Conservation (phyloP, 2,888 invertebrate genomes). For the Xanthorhoe designata region DNA sequence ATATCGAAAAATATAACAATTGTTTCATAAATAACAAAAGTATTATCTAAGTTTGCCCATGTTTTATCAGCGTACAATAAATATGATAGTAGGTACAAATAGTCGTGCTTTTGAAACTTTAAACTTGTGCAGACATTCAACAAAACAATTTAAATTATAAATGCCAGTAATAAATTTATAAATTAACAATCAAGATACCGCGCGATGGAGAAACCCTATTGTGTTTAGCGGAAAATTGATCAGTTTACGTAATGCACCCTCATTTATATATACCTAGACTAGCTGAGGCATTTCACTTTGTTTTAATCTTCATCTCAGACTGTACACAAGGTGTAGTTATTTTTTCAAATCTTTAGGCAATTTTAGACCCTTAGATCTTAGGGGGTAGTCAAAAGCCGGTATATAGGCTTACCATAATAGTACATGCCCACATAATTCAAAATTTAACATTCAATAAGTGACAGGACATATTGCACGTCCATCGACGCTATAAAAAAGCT, state of each 20-base stretch:
- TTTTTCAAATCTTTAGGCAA: no score
- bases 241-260: constrained; percentile 25
- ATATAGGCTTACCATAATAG: no score
- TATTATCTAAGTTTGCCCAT: no score
- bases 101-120: neutral
- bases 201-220: constrained; percentile 28
- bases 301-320: neutral
- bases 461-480: no score
- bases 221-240: constrained; percentile 30
- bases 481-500: no score
- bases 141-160: constrained; percentile 22
- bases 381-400: no score
- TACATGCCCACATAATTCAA: no score
- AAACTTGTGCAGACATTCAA: constrained; percentile 10
- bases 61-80: neutral
- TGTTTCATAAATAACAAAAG: no score
- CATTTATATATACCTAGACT: constrained; percentile 13
- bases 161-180: constrained; percentile 28
- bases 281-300: neutral
- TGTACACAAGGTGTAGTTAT: no score
- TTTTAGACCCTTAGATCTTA: no score
- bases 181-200: constrained; percentile 32
- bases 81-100: neutral
- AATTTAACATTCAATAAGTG: no score
- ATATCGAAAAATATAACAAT: no score